A percentile compares a stretch with the other conserved stretches of the same genome.
Conservation (phyloP, 2,797 vertebrate genomes). For the Dallia pectoralis region DNA sequence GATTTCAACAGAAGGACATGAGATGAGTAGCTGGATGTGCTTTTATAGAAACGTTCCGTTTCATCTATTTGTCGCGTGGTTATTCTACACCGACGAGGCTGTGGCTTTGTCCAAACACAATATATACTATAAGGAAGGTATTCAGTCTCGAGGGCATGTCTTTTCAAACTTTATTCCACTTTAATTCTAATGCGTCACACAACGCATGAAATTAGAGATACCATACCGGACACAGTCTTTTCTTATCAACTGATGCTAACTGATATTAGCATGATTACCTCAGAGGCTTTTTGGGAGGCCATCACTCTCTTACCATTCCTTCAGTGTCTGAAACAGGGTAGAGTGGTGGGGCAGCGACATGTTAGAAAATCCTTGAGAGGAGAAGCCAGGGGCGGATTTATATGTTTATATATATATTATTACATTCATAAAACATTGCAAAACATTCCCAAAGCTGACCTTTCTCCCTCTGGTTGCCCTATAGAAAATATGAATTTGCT, state of each 20-base stretch:
- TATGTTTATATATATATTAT: no score
- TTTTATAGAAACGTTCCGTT: background rate
- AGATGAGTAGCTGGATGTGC: background rate
- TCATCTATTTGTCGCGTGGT: background rate
- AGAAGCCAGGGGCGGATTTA: conserved; percentile 8
- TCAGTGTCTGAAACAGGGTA: background rate
- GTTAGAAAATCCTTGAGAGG: conserved; percentile 18
- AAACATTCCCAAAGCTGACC: conserved; percentile 55
- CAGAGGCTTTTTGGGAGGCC: conserved; percentile 43
- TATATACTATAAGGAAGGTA: background rate
- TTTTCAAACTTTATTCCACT: conserved; percentile 16
- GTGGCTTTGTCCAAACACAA: background rate
- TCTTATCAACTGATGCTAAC: conserved; percentile 1
- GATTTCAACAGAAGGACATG: conserved; percentile 10
- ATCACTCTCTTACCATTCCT: conserved; percentile 12
- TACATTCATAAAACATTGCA: conserved; percentile 67
- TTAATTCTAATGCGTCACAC: conserved; percentile 28
- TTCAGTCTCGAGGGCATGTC: background rate
- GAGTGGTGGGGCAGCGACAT: conserved; percentile 17
- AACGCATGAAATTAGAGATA: conserved; percentile 40
- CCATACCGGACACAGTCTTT: conserved; percentile 28
- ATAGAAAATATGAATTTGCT: conserved; percentile 71
- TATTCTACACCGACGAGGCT: background rate
- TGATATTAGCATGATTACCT: conserved; percentile 13
- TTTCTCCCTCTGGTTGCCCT: conserved; percentile 53